Evolutionary conservation across 1,140 invertebrate species (phyloP), one percentile per base, ranked within the genome.

Genomic region (Trachelipus rathkii): DNA sequence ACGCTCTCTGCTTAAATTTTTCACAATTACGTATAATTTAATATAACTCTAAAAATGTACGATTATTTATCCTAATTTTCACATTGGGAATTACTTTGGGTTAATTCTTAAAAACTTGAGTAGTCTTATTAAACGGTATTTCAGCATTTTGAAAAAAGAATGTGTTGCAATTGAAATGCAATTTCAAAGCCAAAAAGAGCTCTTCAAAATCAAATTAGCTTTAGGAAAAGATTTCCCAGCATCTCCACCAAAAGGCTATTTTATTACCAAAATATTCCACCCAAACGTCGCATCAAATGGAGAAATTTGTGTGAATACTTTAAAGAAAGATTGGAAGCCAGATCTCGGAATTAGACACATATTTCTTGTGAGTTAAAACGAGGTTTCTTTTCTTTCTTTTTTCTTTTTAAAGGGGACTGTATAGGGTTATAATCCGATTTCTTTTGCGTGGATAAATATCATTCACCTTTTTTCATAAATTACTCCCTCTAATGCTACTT

Each of bases 251-350:
- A 97, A 96, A 87, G 96, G 95, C 60, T 96, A 91, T 86, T 98
- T 98, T 85, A 86, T 96, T 44, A 98, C 96, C 72, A 96, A 95
- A 89, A 96, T 98, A 82, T 98, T 98, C 87, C 96, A 98, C 87
- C 96, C 96, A 44, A 98, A 98, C 89, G 95, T 98, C 82, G 92
- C 95, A 11, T 89, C 89, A 82, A 94, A 92, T 87, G 96, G 96
- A 53, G 95, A 97, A 87, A 97, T 98, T 84, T 98, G 96, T 87
- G 96, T 98, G 0, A 97, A 98, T 86, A 97, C 96, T 73, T 87
- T 98, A 73, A 96, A 97, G 86, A 96, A 94, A 87, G 94, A 98
- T 87, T 98, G 96, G 96, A 95, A 95, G 85, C 90, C 95, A 77
- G 94, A 97, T 88, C 89, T 97, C 83, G 96, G 96, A 85, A 93